Base-by-base conservation (phyloP, 2,797 vertebrate species). In the Siniperca obscura region DNA sequence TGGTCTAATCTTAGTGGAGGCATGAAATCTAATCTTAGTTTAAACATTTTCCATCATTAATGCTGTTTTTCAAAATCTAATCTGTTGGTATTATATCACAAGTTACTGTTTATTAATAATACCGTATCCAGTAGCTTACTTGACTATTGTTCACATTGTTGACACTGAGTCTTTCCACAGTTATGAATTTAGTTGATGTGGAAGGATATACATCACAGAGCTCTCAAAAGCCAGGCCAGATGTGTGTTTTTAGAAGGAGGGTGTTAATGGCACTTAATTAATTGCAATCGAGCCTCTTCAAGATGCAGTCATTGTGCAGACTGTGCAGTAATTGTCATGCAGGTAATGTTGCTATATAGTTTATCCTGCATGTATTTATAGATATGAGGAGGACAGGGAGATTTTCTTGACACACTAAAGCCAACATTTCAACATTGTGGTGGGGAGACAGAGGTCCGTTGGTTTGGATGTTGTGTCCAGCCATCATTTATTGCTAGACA, bases 401-500 rank as follows among this genome's bases (percentile, higher is more conserved):
- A 16, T 75, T 61, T 40, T 53, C n/a, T 60, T 2, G 1, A 48
- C 34, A 38, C 48, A 53, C 19, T 42, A 25, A 83, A 81, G 50
- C 12, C 38, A 60, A 14, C 38, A 25, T 77, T 74, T 75, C 53
- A 61, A n/a, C 61, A 55, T 53, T 27, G 36, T 53, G 25, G 76
- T 64, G 69, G 12, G 66, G 65, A 77, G 56, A 57, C 65, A 70
- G 61, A 69, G 46, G 36, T 55, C 25, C 9, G 13, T 59, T 81
- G 62, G 30, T 80, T 64, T 74, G 46, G 52, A 81, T 79, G 57
- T 56, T 57, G 27, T 76, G 56, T 87, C 38, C 40, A 65, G 56
- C 64, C 61, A 59, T 86, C 62, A 76, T 78, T 65, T 55, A 78
- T 48, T 74, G 48, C 59, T 75, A 59, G 67, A 74, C 74, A 84